Evolutionary conservation across 2,113 vertebrate genomes (phyloP).

Genomic region (Tetrax tetrax): DNA sequence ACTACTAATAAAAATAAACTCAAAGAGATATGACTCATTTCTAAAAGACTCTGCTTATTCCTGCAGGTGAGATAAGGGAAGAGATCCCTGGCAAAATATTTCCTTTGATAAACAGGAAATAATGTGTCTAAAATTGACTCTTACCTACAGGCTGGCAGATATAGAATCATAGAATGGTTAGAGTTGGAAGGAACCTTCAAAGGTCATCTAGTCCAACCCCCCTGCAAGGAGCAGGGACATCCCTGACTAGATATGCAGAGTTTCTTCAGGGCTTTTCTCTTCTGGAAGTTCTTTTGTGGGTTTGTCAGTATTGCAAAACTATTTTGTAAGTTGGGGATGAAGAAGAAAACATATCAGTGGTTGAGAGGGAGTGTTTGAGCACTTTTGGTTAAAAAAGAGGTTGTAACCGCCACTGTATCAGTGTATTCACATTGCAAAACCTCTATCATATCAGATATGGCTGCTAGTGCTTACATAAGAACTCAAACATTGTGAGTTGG

Average conservation of each 20-base stretch:
- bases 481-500: background rate
- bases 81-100: background rate
- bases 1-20: background rate
- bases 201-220: too few species aligned
- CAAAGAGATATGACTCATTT: background rate
- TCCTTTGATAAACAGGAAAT: background rate
- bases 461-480: background rate
- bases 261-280: background rate
- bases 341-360: background rate
- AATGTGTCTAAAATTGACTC: background rate
- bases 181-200: too few species aligned
- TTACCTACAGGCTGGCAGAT: background rate
- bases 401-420: background rate
- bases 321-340: background rate
- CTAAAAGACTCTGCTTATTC: background rate
- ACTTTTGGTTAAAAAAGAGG: background rate
- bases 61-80: background rate
- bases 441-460: background rate
- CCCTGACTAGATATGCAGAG: too few species aligned
- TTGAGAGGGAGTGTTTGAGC: background rate
- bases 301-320: constrained; percentile 33
- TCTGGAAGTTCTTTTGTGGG: background rate
- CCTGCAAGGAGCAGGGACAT: too few species aligned
- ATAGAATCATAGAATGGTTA: too few species aligned
- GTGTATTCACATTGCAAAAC: constrained; percentile 15